phyloP scores from a whole-genome alignment of 64 coral and sea anemone genomes.

The Dendrophyllia cribrosa region DNA sequence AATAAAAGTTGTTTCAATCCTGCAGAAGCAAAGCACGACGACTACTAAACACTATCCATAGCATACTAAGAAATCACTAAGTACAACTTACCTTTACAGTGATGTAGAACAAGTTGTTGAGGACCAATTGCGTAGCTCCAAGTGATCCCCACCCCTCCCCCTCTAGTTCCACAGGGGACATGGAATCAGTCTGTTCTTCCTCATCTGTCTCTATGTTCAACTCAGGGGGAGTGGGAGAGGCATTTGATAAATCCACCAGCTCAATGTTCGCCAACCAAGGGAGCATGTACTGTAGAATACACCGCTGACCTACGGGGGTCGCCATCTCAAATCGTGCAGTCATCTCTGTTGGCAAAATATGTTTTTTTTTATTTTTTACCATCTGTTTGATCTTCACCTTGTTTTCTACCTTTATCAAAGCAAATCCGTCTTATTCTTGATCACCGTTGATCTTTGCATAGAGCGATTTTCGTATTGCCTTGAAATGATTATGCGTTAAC shows the following conservation, averaged over 20 bases:
- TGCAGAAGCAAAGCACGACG: too few relatives aligned
- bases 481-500: too few relatives aligned
- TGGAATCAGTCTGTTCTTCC: conserved; percentile 50
- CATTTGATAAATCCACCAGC: conserved; percentile 88
- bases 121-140: conserved; percentile 91
- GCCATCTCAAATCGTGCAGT: conserved; percentile 93
- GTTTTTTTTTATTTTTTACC: too few relatives aligned
- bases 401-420: too few relatives aligned
- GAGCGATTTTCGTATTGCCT: too few relatives aligned
- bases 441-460: too few relatives aligned
- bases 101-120: conserved; percentile 96
- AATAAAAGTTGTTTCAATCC: too few relatives aligned
- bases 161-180: conserved; percentile 81
- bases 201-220: conserved; percentile 71
- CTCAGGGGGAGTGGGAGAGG: conserved; percentile 51
- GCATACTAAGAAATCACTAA: background rate
- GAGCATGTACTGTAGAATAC: conserved; percentile 92
- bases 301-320: conserved; percentile 81
- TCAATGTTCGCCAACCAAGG: conserved; percentile 97
- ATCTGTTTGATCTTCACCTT: too few relatives aligned
- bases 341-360: conserved; percentile 71
- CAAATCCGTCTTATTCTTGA: too few relatives aligned
- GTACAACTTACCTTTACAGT: conserved; percentile 86
- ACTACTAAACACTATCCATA: too few relatives aligned
- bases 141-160: conserved; percentile 98